Conservation (phyloP, 2,888 invertebrate genomes). For the Trilocha varians region DNA sequence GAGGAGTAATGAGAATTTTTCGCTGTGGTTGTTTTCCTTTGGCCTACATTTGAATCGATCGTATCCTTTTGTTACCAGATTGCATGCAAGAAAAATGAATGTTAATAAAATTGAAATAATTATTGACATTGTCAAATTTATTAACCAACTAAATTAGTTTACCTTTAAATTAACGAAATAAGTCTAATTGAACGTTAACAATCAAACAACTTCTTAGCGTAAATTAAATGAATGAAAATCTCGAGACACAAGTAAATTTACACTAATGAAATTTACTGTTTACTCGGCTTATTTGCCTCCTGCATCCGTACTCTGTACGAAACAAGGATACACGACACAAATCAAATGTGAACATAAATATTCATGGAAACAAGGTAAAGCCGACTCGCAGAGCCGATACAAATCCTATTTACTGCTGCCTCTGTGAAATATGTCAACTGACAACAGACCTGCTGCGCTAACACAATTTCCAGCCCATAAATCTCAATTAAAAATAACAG, state of each 20-base stretch:
- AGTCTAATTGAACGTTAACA: too few relatives aligned
- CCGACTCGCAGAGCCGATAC: neutral
- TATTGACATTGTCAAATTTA: too few relatives aligned
- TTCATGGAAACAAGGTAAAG: neutral
- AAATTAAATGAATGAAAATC: too few relatives aligned
- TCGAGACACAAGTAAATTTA: too few relatives aligned
- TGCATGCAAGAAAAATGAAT: neutral
- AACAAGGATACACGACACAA: neutral
- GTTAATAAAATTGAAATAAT: too few relatives aligned
- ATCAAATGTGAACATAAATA: conserved; percentile 8
- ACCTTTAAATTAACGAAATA: too few relatives aligned
- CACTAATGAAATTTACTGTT: neutral
- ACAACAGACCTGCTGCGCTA: too few relatives aligned
- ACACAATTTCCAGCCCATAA: too few relatives aligned
- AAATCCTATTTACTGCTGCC: neutral
- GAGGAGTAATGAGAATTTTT: neutral
- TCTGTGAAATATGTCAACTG: too few relatives aligned
- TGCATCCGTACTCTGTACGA: neutral
- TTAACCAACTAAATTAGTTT: too few relatives aligned
- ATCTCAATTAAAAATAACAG: too few relatives aligned
- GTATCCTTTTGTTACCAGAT: neutral
- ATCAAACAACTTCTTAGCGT: too few relatives aligned
- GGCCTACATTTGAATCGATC: neutral
- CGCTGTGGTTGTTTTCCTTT: neutral
- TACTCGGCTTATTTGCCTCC: neutral